Evolutionary conservation across 1,140 invertebrate species (phyloP).

Genomic region (Hycleus phaleratus): DNA sequence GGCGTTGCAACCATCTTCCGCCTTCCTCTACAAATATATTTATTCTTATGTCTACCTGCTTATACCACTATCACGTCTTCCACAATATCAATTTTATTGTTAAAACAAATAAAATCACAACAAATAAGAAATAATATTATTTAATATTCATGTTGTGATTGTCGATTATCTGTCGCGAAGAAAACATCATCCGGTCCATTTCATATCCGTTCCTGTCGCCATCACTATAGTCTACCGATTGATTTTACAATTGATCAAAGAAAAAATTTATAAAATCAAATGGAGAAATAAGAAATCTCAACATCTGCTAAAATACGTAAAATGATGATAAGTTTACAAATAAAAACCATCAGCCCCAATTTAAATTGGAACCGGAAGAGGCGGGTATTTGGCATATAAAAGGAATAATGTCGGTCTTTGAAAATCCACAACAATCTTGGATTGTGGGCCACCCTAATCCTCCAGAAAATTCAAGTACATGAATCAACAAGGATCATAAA

Average conservation of each 20-base stretch:
- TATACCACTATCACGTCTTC: conserved; percentile 1
- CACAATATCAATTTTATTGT: neutral
- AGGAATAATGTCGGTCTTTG: conserved; percentile 13
- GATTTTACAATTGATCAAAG: too few relatives aligned
- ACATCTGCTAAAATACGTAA: too few relatives aligned
- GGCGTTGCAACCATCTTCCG: conserved; percentile 11
- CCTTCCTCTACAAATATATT: conserved; percentile 1
- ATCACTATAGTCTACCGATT: too few relatives aligned
- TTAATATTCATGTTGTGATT: too few relatives aligned
- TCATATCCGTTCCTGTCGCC: conserved; percentile 1
- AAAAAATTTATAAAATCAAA: too few relatives aligned
- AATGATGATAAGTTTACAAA: neutral
- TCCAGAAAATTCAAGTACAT: neutral
- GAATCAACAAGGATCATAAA: too few relatives aligned
- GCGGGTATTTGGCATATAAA: conserved; percentile 12
- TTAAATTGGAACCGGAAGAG: conserved; percentile 14
- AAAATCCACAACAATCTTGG: conserved; percentile 14
- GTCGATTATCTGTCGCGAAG: too few relatives aligned
- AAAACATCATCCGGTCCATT: conserved; percentile 7
- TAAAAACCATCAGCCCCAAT: conserved; percentile 8
- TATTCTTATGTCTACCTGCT: conserved; percentile 16
- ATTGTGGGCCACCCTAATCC: conserved; percentile 14
- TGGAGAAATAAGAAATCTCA: too few relatives aligned
- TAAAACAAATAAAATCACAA: too few relatives aligned
- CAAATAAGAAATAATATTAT: too few relatives aligned